Conservation (phyloP, 2,797 vertebrate species). For the Protonibea diacanthus region DNA sequence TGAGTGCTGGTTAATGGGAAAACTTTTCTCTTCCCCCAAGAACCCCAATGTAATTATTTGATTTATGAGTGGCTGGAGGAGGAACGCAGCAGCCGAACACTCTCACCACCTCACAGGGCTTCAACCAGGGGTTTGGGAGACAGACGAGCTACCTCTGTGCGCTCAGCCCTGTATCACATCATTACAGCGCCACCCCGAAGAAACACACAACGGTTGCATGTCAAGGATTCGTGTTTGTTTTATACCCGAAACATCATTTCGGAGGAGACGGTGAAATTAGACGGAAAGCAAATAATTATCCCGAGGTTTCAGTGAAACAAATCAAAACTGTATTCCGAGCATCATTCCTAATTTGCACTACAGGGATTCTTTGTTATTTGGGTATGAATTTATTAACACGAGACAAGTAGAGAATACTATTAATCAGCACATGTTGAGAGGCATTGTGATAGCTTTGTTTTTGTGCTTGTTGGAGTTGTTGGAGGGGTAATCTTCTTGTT, state of each 20-base stretch:
- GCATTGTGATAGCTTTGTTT: conserved; percentile 70
- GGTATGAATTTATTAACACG: conserved; percentile 47
- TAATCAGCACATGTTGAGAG: conserved; percentile 65
- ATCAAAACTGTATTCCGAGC: conserved; percentile 34
- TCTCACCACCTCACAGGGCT: conserved; percentile 43
- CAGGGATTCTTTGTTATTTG: conserved; percentile 61
- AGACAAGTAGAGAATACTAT: conserved; percentile 47
- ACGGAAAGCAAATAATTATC: conserved; percentile 53
- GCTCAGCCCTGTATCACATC: conserved; percentile 37
- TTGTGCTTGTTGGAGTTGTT: conserved; percentile 61
- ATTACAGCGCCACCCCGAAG: conserved; percentile 46
- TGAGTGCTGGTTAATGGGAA: conserved; percentile 67
- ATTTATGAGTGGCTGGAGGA: conserved; percentile 74
- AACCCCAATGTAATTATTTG: conserved; percentile 73
- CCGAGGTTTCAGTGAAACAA: conserved; percentile 43
- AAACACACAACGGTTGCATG: conserved; percentile 38
- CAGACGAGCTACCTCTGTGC: conserved; percentile 31
- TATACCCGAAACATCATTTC: conserved; percentile 13
- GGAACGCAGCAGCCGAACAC: conserved; percentile 33
- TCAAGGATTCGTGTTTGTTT: conserved; percentile 48
- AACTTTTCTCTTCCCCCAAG: conserved; percentile 67
- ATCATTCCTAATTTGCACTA: conserved; percentile 43
- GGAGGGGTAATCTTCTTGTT: conserved; percentile 72
- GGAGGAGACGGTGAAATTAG: conserved; percentile 34
- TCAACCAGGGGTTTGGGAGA: conserved; percentile 33